These are phyloP conservation scores for Caiman crocodilus DNA, from an alignment of 2,797 vertebrate species.

Conservation along the genomic window DNA sequence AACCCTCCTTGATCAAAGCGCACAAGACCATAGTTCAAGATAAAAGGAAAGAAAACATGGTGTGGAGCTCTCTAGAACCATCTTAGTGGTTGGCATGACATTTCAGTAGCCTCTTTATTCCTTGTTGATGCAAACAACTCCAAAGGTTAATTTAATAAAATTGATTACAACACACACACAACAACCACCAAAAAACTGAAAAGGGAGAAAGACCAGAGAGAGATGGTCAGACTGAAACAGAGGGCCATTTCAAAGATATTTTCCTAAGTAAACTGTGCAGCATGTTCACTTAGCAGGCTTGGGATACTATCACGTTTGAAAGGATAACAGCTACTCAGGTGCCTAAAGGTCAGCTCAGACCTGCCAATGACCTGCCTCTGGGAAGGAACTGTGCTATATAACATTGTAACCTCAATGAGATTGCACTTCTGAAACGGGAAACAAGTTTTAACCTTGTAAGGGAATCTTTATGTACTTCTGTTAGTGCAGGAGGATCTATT, in stretches of 20 bases:
- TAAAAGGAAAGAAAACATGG: conserved; percentile 54
- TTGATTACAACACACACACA: conserved; percentile 15
- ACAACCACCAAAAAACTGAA: neutral
- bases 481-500: neutral
- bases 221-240: neutral
- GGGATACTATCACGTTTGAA: neutral
- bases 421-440: neutral
- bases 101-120: conserved; percentile 59
- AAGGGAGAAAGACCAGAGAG: conserved; percentile 31
- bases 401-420: accelerated
- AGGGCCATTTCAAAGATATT: neutral
- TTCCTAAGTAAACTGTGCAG: conserved; percentile 1
- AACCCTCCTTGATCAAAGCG: conserved; percentile 57
- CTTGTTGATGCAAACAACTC: conserved; percentile 34
- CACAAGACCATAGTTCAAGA: conserved; percentile 40
- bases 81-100: neutral
- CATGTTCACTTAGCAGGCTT: accelerated
- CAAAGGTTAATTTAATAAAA: conserved; percentile 70
- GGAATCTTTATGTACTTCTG: neutral
- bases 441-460: neutral
- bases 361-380: neutral
- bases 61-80: conserved; percentile 39
- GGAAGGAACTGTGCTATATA: neutral
- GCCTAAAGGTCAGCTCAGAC: neutral
- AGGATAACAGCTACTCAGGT: neutral